Evolutionary conservation across 1,140 invertebrate genomes (phyloP), one percentile per base, ranked within the genome.

Genomic region (Phymastichus coffea): DNA sequence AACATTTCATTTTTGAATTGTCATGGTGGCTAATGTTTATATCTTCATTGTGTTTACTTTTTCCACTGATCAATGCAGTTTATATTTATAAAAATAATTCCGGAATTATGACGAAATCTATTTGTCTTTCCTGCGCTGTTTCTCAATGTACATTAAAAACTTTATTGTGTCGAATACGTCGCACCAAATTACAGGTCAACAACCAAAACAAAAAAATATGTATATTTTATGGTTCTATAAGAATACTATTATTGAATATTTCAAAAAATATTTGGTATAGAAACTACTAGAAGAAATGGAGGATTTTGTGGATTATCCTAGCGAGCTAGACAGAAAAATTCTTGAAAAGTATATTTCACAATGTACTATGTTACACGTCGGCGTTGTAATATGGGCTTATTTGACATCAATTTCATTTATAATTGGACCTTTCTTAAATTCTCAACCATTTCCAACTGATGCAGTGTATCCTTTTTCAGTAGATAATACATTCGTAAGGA

Each of bases 401-500:
- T 2, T 57, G 2, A 60, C 58, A 3, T 53, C 60, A 8, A 3
- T 61, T 0, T 14, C 26, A 1, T 41, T 66, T 15, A 52, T 70
- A 3, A 14, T 61, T 2, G 9, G 40, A 1, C 68, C 68, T 17
- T 30, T 68, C 17, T 6, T 63, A 7, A 26, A 47, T 1, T 15
- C 40, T 8, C 57, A 68, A 28, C 43, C 53, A 9, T 66, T 57
- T 33, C 69, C 64, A 10, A 66, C 66, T 0, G 49, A 66, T n/a
- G 63, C 63, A 2, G 51, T 61, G 17, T 71, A 70, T 55, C 69
- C 70, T 19, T 72, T 72, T 37, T 4, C 26, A 1, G 28, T 66
- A 4, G 37, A 68, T 15, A 46, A 53, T 51, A 20, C 38, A 26
- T 51, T 54, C 1, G 8, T 68, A 12, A 61, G 40, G 35, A 56